Conservation (phyloP, 2,113 vertebrate genomes). For the Pomatostomus ruficeps region DNA sequence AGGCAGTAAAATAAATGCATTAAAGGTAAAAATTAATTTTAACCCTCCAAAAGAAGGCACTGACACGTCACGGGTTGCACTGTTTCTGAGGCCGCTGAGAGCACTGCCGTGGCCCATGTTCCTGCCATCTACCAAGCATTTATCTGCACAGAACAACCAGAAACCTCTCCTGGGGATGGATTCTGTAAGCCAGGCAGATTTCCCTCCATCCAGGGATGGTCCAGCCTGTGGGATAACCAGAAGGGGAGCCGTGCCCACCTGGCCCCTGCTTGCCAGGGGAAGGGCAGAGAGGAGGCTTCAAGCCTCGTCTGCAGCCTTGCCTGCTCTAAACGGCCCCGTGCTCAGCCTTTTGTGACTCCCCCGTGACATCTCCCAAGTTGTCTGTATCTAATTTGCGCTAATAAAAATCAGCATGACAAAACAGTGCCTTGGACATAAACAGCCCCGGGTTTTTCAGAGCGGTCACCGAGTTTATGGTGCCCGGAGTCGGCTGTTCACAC, state of each 20-base stretch:
- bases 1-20: neutral
- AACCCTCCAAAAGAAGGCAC: neutral
- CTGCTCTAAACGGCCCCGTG: neutral
- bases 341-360: slow-evolving; percentile 20
- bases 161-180: neutral
- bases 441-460: neutral
- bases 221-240: neutral
- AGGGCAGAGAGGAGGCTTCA: neutral
- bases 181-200: neutral
- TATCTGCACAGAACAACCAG: neutral
- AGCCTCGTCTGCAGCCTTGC: neutral
- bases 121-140: neutral
- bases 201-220: neutral
- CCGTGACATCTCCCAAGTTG: neutral
- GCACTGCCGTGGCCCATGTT: neutral
- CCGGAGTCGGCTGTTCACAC: slow-evolving; percentile 9
- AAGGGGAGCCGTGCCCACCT: neutral
- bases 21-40: neutral
- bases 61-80: accelerated
- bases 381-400: neutral
- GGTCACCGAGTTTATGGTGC: neutral
- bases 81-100: neutral
- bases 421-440: neutral
- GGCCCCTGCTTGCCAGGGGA: neutral
- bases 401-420: slow-evolving; percentile 59